Evolutionary conservation across 1,140 invertebrate species (phyloP), one percentile per base, ranked within the genome.

Genomic region (Stenopsyche tienmushanensis): DNA sequence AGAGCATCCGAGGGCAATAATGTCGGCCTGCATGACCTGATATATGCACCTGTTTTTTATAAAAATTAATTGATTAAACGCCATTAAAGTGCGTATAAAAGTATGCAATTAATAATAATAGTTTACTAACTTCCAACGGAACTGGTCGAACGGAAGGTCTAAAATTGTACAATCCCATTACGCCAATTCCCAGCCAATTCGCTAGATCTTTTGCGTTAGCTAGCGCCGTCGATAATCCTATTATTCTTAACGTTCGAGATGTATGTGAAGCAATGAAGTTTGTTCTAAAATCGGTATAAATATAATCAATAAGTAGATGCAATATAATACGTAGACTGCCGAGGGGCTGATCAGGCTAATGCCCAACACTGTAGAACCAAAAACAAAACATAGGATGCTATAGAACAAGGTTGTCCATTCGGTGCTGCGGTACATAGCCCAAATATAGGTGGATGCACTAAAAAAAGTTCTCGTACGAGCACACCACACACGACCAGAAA

Each of bases 1-100:
- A 94, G 34, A 96, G 93, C 98, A 99, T 99, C 63, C 98, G 85
- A 0, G 98, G 97, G 76, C 98, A 99, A 80, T 99, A 99, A 77
- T 99, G 95, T 72, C 98, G 96, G 0, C 95, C 96, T 1, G 94
- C 89, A 77, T 94, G 98, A 0, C 96, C 96, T 62, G 87, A 83
- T 73, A 93, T 90, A 59, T 81, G 78, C 1, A 81, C 78, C 79
- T 81, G 64, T 34, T 47, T 21, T 42, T 25, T 21, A 60, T 15
- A 34, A 34, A 62, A 62, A 18, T 58, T 39, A 39, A 34, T 29
- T 10, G 13, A 21, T 54, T 8, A 25, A 24, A 54, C 17, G 17
- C 10, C 10, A 49, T 23, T 17, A 41, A 41, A 41, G n/a, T 41
- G 39, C 9, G 39, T 9, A 9, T 41, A 41, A n/a, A 41, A 9